These are phyloP conservation scores for Branchellion lobata DNA, from an alignment of 2,888 invertebrate species.

Conservation along the genomic window DNA sequence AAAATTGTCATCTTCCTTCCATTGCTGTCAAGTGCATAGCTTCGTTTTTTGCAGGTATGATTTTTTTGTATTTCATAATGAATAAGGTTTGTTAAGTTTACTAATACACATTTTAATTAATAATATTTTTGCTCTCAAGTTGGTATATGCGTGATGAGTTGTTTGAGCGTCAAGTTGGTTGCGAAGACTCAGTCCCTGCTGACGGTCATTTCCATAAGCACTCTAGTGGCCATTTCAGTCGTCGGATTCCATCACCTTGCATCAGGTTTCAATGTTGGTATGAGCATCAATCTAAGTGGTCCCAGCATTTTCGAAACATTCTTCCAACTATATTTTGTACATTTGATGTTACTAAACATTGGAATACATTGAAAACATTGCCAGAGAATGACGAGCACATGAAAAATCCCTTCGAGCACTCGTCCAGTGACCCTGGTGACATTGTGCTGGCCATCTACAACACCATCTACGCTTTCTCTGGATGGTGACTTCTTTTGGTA, in stretches of 20 bases:
- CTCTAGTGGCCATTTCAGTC: constrained; percentile 73
- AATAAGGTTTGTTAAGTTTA: not conserved
- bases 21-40: constrained; percentile 55
- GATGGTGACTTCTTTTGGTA: constrained; percentile 64
- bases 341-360: not conserved
- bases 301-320: not conserved
- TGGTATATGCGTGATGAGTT: constrained; percentile 54
- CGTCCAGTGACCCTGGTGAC: constrained; percentile 64
- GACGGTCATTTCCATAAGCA: constrained; percentile 55
- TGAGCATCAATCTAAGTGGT: not conserved
- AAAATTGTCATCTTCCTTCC: constrained; percentile 54
- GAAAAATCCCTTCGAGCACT: constrained; percentile 55
- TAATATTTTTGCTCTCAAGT: constrained; percentile 9
- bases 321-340: not conserved
- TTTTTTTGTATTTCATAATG: not conserved
- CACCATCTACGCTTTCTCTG: constrained; percentile 60
- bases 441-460: constrained; percentile 66
- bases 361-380: not conserved
- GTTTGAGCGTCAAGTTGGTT: constrained; percentile 56
- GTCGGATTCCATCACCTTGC: constrained; percentile 82
- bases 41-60: constrained; percentile 56
- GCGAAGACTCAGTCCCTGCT: constrained; percentile 56
- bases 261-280: constrained; percentile 68
- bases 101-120: not conserved
- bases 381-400: constrained; percentile 49